Base-by-base conservation (phyloP, 1,140 invertebrate species). In the Leucophenga varia region DNA sequence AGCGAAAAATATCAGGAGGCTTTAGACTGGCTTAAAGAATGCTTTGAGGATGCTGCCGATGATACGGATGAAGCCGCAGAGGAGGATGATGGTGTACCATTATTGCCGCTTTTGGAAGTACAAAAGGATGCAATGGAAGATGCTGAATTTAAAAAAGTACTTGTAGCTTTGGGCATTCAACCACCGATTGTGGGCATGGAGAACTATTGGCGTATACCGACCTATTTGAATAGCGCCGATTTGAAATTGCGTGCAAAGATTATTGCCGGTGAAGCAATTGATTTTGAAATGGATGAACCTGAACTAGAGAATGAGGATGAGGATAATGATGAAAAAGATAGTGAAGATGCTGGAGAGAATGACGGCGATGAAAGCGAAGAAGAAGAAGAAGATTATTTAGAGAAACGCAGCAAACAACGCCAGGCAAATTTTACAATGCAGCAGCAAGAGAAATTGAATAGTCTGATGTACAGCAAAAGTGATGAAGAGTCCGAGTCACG, bases 171-270 rank as follows among this genome's bases (percentile, higher is more conserved):
- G 37, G 81, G 82, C 46, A 77, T 85, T 54, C 71, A 78, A 43
- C 74, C 80, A 46, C 84, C 84, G 3, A 69, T 75, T 44, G 73
- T 76, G 39, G 76, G 80, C 52, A 61, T 77, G 73, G 81, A 85
- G 74, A 69, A 55, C 53, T 83, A 83, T 61, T 85, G 83, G 83
- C 77, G 82, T 39, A 81, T 85, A 49, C 81, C 83, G 2, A 68
- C 65, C 13, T 67, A 77, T 56, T 65, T 83, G 21, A 72, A 68
- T 31, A 48, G 63, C 2, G 52, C 64, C 5, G 78, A 77, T 17
- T 75, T 84, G 16, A 76, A 76, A 50, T 13, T 69, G 4, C 52
- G 72, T 3, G 64, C 59, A 2, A 51, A 59, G 51, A 64, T 75
- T 18, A 30, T 75, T 3, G 49, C 41, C 2, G 72, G 71, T 3